Evolutionary conservation across 2,888 invertebrate genomes (phyloP).

Genomic region (Orchesellides sinensis): DNA sequence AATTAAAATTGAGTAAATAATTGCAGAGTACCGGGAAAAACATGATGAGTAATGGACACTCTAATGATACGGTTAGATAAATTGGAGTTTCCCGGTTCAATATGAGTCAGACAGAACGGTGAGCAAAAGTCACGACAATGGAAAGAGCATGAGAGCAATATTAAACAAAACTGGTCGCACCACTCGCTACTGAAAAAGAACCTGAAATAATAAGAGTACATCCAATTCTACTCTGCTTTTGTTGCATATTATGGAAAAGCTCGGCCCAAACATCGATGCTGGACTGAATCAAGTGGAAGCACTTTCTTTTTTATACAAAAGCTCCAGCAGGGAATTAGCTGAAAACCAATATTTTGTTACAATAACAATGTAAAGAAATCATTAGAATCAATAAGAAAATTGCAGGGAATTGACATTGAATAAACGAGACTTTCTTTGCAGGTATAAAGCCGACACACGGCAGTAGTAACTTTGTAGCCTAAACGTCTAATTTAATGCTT

Average conservation of each 20-base stretch:
- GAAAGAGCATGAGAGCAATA: not conserved
- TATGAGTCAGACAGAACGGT: constrained; percentile 50
- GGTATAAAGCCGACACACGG: constrained; percentile 1
- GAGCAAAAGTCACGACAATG: constrained; percentile 49
- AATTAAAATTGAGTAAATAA: constrained; percentile 71
- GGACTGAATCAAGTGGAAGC: not conserved
- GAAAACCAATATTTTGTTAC: constrained; percentile 57
- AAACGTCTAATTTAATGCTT: constrained; percentile 36
- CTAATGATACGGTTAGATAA: constrained; percentile 57
- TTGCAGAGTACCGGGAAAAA: constrained; percentile 67
- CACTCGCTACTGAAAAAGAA: too few relatives aligned
- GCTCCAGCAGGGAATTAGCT: constrained; percentile 48
- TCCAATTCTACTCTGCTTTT: too few relatives aligned
- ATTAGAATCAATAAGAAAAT: constrained; percentile 64
- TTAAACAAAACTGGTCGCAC: not conserved
- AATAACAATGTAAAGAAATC: constrained; percentile 54
- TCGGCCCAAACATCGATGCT: not conserved
- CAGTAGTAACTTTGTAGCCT: not conserved
- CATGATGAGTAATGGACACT: constrained; percentile 52
- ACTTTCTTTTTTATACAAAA: not conserved
- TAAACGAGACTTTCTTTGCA: not conserved
- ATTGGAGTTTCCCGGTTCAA: constrained; percentile 60
- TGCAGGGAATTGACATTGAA: constrained; percentile 49
- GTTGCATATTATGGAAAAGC: too few relatives aligned
- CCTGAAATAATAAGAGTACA: too few relatives aligned